phyloP scores from a whole-genome alignment of 2,888 invertebrate species.

The Pocota personata region DNA sequence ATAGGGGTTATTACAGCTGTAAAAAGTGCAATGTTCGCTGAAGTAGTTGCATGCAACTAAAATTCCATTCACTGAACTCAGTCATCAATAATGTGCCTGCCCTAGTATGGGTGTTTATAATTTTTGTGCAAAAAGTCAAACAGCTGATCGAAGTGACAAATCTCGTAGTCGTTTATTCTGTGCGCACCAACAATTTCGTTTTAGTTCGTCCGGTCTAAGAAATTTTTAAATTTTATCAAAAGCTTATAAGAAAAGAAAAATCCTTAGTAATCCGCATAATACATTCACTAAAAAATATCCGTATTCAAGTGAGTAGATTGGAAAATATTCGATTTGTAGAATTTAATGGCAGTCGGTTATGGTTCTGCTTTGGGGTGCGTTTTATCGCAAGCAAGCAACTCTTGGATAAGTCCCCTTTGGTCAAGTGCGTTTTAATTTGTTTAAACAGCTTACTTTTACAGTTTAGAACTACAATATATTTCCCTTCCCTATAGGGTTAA shows the following conservation, averaged over 20 bases:
- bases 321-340: background rate
- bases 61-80: background rate
- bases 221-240: conserved; percentile 5
- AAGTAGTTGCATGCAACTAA: no score
- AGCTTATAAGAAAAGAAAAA: conserved; percentile 2
- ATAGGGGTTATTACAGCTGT: no score
- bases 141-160: conserved; percentile 27
- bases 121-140: background rate
- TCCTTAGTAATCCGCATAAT: background rate
- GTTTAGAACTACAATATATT: background rate
- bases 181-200: background rate
- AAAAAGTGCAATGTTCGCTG: no score
- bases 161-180: background rate
- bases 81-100: background rate
- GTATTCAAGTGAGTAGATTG: conserved; percentile 58
- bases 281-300: background rate
- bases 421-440: background rate
- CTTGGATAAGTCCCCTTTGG: background rate
- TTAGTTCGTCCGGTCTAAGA: background rate
- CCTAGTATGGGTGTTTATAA: background rate
- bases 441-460: background rate
- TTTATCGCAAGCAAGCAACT: background rate
- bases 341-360: background rate
- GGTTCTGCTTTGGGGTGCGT: background rate
- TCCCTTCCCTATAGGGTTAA: no score